Percentiles rank a stretch among this genome's conserved stretches.
These are phyloP conservation scores for Carcinoscorpius rotundicauda DNA, from an alignment of 1,140 invertebrate genomes.

Conservation along the genomic window DNA sequence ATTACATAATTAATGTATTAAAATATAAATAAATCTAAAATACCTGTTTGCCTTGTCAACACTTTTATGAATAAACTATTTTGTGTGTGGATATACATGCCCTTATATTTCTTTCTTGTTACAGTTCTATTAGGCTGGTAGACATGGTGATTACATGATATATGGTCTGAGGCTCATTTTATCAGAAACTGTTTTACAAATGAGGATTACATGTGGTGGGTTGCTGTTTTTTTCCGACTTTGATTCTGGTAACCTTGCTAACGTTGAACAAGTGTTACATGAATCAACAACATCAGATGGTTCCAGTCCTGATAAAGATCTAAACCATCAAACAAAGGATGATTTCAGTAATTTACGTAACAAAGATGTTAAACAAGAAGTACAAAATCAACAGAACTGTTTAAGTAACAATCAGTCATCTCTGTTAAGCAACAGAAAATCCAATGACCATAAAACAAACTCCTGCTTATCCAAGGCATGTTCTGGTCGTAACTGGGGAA, in stretches of 20 bases:
- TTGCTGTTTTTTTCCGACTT: slow-evolving; percentile 65
- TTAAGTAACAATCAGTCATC: slow-evolving; percentile 28
- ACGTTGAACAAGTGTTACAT: slow-evolving; percentile 45
- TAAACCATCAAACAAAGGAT: background rate
- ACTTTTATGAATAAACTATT: too few relatives aligned
- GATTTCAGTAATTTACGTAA: slow-evolving; percentile 16
- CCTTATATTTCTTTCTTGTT: too few relatives aligned
- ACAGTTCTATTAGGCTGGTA: too few relatives aligned
- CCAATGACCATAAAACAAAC: slow-evolving; percentile 1
- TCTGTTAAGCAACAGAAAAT: slow-evolving; percentile 21
- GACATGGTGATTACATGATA: too few relatives aligned
- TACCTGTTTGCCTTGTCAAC: too few relatives aligned
- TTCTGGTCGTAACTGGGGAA: slow-evolving; percentile 25
- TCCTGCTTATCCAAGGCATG: slow-evolving; percentile 14
- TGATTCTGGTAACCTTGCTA: slow-evolving; percentile 73
- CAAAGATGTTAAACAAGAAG: background rate
- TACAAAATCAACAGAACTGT: background rate
- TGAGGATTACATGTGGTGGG: slow-evolving; percentile 29
- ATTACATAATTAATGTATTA: too few relatives aligned
- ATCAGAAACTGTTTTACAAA: background rate
- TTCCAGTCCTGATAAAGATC: background rate
- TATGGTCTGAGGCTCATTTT: too few relatives aligned
- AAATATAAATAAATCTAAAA: too few relatives aligned
- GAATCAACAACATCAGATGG: background rate
- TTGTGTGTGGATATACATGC: too few relatives aligned